A percentile compares a stretch with the other conserved stretches of the same genome.
Conservation (phyloP, 2,797 vertebrate genomes). For the Gymnothorax reevesii region DNA sequence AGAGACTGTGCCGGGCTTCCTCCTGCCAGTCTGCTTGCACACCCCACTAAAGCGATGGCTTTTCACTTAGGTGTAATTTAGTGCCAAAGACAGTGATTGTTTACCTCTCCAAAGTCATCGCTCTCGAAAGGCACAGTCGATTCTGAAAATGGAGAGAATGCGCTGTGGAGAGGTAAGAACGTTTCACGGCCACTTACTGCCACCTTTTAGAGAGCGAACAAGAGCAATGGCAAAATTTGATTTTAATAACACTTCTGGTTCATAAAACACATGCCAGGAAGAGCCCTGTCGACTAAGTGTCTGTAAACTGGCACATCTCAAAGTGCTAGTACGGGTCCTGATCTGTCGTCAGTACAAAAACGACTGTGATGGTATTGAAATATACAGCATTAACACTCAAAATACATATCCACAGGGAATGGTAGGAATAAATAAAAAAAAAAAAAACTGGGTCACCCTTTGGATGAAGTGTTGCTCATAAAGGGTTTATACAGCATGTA, state of each 20-base stretch:
- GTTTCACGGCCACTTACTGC: background rate
- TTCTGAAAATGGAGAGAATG: background rate
- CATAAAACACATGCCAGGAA: background rate
- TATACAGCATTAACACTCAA: background rate
- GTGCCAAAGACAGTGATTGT: background rate
- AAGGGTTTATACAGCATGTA: too few relatives aligned
- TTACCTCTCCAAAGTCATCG: background rate
- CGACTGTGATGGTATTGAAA: background rate
- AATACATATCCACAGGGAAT: too few relatives aligned
- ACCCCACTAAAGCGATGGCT: background rate
- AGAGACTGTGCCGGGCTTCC: background rate
- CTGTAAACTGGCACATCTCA: background rate
- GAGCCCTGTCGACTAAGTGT: background rate
- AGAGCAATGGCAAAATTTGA: background rate
- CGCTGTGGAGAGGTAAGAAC: background rate
- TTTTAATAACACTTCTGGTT: background rate
- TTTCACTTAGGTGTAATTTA: slow-evolving; percentile 4
- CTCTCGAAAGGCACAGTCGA: background rate
- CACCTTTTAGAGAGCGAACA: background rate
- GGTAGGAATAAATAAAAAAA: too few relatives aligned
- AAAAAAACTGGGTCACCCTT: too few relatives aligned
- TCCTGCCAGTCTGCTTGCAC: background rate
- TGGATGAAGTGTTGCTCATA: too few relatives aligned
- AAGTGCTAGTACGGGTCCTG: background rate
- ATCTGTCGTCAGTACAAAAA: background rate